Evolutionary conservation across 2,113 vertebrate species (phyloP).

Genomic region (Natator depressus): DNA sequence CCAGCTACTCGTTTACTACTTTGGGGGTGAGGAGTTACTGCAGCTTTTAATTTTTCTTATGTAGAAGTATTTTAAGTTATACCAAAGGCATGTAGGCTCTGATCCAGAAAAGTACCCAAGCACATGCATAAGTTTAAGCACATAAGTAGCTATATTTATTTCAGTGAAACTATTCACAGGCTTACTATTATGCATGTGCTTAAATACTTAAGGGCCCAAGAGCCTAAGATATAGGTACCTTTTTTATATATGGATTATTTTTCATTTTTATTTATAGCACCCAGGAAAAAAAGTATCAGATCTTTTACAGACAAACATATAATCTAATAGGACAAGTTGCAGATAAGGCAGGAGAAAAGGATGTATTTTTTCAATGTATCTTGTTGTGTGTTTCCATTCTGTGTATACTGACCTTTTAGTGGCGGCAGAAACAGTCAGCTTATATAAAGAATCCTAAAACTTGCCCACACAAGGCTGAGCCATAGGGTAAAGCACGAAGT

Average conservation of each 20-base stretch:
- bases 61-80: no score
- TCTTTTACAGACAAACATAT: background rate
- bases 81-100: no score
- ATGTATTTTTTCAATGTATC: accelerated
- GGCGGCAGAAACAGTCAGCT: background rate
- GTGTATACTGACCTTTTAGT: background rate
- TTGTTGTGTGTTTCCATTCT: background rate
- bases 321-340: background rate
- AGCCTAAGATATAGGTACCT: background rate
- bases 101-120: no score
- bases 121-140: no score
- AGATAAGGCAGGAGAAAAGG: slow-evolving; percentile 2
- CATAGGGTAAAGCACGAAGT: background rate
- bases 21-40: no score
- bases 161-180: background rate
- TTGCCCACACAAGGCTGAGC: background rate
- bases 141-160: no score
- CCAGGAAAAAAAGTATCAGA: background rate
- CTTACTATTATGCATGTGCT: background rate
- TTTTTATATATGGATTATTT: background rate
- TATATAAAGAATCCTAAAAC: background rate
- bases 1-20: no score
- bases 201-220: background rate
- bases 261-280: no score
- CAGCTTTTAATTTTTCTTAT: no score